Percentiles rank a stretch among this genome's conserved stretches.
Conservation (phyloP, 1,140 invertebrate genomes). For the Calliphora vicina region DNA sequence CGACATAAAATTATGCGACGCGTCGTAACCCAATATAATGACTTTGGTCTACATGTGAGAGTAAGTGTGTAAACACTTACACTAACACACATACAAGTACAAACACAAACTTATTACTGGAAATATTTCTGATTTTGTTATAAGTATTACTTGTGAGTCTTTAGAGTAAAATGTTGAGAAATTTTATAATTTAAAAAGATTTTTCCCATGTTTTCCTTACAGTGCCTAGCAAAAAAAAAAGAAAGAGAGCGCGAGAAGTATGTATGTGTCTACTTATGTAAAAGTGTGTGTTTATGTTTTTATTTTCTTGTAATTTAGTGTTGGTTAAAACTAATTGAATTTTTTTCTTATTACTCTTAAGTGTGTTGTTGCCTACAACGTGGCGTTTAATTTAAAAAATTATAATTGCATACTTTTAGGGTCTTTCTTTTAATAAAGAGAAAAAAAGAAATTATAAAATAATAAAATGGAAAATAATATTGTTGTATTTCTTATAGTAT, state of each 20-base stretch:
- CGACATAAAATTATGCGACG: constrained; percentile 22
- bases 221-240: background rate
- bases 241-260: no score
- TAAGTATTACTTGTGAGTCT: background rate
- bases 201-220: background rate
- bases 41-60: background rate
- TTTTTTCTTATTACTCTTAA: background rate
- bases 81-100: no score
- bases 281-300: background rate
- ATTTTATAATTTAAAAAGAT: background rate
- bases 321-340: constrained; percentile 14
- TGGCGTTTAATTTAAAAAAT: background rate
- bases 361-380: background rate
- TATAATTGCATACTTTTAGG: background rate
- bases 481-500: background rate
- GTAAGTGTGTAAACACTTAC: no score
- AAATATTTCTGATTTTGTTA: background rate
- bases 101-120: no score
- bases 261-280: background rate
- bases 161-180: background rate
- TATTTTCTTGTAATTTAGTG: constrained; percentile 10
- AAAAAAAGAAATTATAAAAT: background rate
- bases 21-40: constrained; percentile 24
- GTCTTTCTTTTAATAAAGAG: background rate
- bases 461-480: background rate